Base-by-base conservation (phyloP, 2,797 vertebrate genomes). In the Botia kubotai region DNA sequence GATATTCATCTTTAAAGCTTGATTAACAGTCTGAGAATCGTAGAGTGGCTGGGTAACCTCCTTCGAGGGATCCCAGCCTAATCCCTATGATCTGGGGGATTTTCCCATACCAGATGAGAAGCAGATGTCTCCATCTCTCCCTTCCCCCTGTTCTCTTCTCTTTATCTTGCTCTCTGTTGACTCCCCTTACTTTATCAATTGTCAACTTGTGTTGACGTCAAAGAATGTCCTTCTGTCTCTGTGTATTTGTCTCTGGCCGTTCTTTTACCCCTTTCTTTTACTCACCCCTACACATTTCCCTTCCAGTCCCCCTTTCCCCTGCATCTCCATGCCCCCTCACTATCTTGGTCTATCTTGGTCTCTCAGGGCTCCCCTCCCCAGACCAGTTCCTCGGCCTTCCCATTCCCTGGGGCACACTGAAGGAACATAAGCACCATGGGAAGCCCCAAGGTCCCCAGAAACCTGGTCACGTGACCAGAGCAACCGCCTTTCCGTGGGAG, bases 31-130 rank as follows among this genome's bases (percentile, higher is more conserved):
- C 6, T 78, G 72, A 84, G 70, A 43, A 48, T 89, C 87, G 88
- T 83, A 46, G 77, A 91, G 21, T 79, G 5, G 87, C 57, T 73
- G 89, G 93, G 89, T 88, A 91, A 88, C 77, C 87, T 88, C 87
- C 84, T 89, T 84, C 82, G 77, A 88, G 89, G 91, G 89, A 93
- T 91, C 91, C 90, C 90, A 80, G 89, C 82, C 84, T 90, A 90
- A 92, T 93, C 93, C 92, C 82, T 58, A 26, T 82, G 89, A 94
- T 93, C 85, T 77, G 86, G 89, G 78, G 90, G 92, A 93, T 94
- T 90, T 94, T 95, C 94, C 94, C 94, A 93, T 94, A 90, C 87
- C 79, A 91, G 93, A 94, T 94, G 93, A 94, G 91, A 95, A 95
- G 93, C 94, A 95, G 94, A 95, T 95, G 94, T 94, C 86, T 92